Base-by-base conservation (phyloP, 1,140 invertebrate genomes). In the Trialeurodes vaporariorum region DNA sequence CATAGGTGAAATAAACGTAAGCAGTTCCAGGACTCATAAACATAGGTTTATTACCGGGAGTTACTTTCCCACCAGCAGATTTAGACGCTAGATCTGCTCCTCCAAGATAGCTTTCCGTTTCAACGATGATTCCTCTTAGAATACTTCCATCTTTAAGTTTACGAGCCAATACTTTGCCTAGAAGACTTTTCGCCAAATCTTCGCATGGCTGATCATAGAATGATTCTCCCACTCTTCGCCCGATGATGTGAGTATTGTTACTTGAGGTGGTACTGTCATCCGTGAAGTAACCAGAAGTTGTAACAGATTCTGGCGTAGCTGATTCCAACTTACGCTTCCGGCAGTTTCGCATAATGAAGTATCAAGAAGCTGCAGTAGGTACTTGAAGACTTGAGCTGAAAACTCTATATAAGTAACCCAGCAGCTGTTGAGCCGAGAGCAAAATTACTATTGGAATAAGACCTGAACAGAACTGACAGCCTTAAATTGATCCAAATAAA, bases 1-100 rank as follows among this genome's bases (percentile, higher is more conserved):
- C 90, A 78, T 93, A 92, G 17, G 88, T 91, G 65, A 86, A 79
- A 72, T 92, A 92, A 2, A 92, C 87, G 78, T 88, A 92, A 40
- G 83, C 81, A 34, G 90, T 92, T n/a, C 91, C 90, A 25, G 89
- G 83, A 60, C 72, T 77, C 87, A 91, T 90, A 74, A 86, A 93
- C 88, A 92, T 91, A 1, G 90, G 86, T 73, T 84, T 80, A 76
- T 86, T 91, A 72, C 84, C 77, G 13, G 81, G 77, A 21, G 90
- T 91, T 70, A 82, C 73, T 78, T 83, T 86, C 21, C 85, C 83
- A 66, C 83, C 78, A 73, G 81, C 89, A 0, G 88, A 86, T 72
- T 89, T 84, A 1, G 87, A 89, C 62, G 88, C 89, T 76, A 83
- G 84, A 76, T 93, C 91, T 67, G 85, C 80, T 23, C 75, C 77